A percentile compares a stretch with the other conserved stretches of the same genome.
Conservation (phyloP, 2,113 vertebrate genomes). For the Poeciliopsis occidentalis region DNA sequence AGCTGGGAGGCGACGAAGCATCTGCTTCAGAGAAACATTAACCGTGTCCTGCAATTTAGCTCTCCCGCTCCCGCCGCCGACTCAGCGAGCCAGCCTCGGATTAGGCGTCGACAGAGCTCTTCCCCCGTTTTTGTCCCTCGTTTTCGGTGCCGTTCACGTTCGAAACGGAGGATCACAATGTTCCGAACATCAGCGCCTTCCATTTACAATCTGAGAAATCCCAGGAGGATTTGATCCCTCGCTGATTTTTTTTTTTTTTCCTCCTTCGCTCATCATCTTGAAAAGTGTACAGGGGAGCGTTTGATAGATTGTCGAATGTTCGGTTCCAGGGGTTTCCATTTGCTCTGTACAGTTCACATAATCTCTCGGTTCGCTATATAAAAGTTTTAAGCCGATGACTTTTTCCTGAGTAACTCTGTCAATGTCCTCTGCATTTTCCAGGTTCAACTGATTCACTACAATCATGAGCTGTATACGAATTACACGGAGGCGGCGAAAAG, state of each 20-base stretch:
- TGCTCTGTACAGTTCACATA: neutral
- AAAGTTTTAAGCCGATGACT: neutral
- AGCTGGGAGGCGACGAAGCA: constrained; percentile 33
- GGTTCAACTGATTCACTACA: constrained; percentile 99
- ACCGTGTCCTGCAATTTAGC: constrained; percentile 21
- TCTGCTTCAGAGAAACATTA: constrained; percentile 38
- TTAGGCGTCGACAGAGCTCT: neutral
- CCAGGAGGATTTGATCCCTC: constrained; percentile 21
- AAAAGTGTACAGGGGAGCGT: neutral
- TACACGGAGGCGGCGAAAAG: constrained; percentile 98
- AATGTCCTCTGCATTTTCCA: constrained; percentile 64
- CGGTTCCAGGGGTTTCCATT: neutral
- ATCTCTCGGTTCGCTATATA: neutral
- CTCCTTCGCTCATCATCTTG: constrained; percentile 1
- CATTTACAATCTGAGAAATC: neutral
- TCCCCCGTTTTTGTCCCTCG: constrained; percentile 12
- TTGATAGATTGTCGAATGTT: neutral
- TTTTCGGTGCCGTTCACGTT: constrained; percentile 24
- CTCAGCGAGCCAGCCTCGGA: constrained; percentile 21
- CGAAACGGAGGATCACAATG: constrained; percentile 5
- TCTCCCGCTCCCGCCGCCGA: neutral
- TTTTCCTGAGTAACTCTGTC: constrained; percentile 5
- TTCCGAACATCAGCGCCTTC: constrained; percentile 6
- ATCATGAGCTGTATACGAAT: constrained; percentile 97
- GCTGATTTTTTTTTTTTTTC: constrained; percentile 28